Conservation (phyloP, 2,113 vertebrate genomes). For the Dascyllus trimaculatus region DNA sequence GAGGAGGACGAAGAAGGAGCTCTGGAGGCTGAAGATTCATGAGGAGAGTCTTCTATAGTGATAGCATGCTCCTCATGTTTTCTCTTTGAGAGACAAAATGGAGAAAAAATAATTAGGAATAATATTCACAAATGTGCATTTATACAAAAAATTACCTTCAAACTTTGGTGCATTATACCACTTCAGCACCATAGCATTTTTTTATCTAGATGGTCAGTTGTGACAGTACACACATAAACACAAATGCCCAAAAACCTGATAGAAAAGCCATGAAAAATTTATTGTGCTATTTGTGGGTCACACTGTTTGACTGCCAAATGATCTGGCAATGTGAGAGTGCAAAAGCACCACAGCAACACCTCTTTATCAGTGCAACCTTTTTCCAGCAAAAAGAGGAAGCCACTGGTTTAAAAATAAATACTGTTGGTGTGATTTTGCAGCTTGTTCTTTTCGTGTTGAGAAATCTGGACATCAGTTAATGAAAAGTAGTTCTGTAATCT, state of each 20-base stretch:
- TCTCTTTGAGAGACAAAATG: slow-evolving; percentile 77
- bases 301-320: slow-evolving; percentile 24
- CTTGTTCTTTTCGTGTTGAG: slow-evolving; percentile 10
- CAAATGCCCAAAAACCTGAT: too few species aligned
- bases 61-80: slow-evolving; percentile 89
- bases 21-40: slow-evolving; percentile 84
- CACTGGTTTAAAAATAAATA: slow-evolving; percentile 8
- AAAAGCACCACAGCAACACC: slow-evolving; percentile 12
- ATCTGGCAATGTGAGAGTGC: slow-evolving; percentile 23
- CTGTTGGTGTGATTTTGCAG: slow-evolving; percentile 11
- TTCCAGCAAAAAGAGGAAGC: slow-evolving; percentile 27
- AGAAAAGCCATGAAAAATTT: too few species aligned
- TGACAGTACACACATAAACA: too few species aligned
- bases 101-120: neutral
- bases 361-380: slow-evolving; percentile 28
- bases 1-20: slow-evolving; percentile 83
- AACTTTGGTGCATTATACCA: too few species aligned
- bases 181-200: too few species aligned
- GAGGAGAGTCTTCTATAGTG: slow-evolving; percentile 85
- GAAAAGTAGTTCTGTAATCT: neutral
- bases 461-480: slow-evolving; percentile 18
- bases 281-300: neutral
- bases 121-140: neutral
- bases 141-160: neutral
- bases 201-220: neutral